phyloP scores from a whole-genome alignment of 64 coral and sea anemone genomes.

The Orbicella faveolata region DNA sequence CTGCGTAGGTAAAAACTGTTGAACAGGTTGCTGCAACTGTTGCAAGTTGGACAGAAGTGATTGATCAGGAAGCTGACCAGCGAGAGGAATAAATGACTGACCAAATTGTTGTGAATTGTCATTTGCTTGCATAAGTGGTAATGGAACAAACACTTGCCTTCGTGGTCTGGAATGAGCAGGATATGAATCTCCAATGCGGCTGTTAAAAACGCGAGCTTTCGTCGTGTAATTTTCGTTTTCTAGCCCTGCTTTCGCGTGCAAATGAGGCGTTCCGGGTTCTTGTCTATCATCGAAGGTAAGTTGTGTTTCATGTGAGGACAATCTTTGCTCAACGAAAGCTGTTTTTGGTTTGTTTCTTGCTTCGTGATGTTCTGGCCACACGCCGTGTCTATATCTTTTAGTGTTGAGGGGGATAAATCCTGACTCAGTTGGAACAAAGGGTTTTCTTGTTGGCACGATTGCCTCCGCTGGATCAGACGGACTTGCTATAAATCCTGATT shows the following conservation, averaged over 20 bases:
- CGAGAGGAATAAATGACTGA: slow-evolving; percentile 13
- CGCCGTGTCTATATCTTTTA: background rate
- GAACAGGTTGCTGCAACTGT: slow-evolving; percentile 22
- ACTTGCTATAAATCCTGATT: slow-evolving; percentile 21
- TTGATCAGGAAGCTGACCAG: background rate
- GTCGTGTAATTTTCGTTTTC: background rate
- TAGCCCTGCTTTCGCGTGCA: background rate
- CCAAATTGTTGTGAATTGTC: slow-evolving; percentile 7
- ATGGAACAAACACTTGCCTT: slow-evolving; percentile 16
- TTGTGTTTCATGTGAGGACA: background rate
- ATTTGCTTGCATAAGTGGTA: slow-evolving; percentile 1
- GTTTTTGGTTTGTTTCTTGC: slow-evolving; percentile 20
- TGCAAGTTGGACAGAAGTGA: background rate
- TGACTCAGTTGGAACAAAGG: background rate
- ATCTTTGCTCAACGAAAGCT: background rate
- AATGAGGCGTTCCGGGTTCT: background rate
- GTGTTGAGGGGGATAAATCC: background rate
- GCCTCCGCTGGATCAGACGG: background rate
- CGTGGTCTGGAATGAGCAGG: background rate
- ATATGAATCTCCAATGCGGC: background rate
- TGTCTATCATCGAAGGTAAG: background rate
- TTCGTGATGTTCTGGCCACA: background rate
- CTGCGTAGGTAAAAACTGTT: slow-evolving; percentile 19
- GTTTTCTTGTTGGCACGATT: background rate
- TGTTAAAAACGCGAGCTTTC: background rate